These are phyloP conservation scores for Porphyrio hochstetteri DNA, from an alignment of 2,113 vertebrate genomes.

Conservation along the genomic window DNA sequence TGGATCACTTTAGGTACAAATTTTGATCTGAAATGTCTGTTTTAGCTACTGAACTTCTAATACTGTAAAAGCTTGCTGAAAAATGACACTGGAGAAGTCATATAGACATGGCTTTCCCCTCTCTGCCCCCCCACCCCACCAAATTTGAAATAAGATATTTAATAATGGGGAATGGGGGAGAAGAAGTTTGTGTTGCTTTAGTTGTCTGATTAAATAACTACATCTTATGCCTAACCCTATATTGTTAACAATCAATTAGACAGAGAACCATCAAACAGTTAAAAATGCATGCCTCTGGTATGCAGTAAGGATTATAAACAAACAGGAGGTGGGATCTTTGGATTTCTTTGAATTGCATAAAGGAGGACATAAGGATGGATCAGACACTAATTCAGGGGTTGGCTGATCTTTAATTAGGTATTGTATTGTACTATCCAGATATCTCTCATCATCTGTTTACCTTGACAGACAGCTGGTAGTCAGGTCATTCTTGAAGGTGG, in stretches of 20 bases:
- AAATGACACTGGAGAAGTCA: fast-evolving
- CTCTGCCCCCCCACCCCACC: too few species aligned
- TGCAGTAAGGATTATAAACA: neutral
- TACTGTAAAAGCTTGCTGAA: neutral
- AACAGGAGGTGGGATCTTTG: neutral
- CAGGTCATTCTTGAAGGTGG: neutral
- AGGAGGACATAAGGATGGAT: neutral
- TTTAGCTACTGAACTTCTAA: neutral
- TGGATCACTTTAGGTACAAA: neutral
- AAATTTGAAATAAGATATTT: neutral
- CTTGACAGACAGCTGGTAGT: fast-evolving
- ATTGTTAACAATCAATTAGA: neutral
- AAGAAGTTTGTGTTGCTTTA: neutral
- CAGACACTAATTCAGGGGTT: neutral
- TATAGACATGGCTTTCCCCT: neutral
- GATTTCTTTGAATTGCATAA: neutral
- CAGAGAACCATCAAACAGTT: neutral
- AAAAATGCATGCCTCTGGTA: neutral
- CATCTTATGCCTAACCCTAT: neutral
- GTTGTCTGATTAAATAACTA: neutral
- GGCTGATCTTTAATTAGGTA: neutral
- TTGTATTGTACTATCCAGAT: neutral
- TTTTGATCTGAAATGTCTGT: neutral
- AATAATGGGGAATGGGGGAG: neutral
- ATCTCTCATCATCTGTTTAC: neutral